phyloP scores from a whole-genome alignment of 1,140 invertebrate species.

The Heliothis virescens region DNA sequence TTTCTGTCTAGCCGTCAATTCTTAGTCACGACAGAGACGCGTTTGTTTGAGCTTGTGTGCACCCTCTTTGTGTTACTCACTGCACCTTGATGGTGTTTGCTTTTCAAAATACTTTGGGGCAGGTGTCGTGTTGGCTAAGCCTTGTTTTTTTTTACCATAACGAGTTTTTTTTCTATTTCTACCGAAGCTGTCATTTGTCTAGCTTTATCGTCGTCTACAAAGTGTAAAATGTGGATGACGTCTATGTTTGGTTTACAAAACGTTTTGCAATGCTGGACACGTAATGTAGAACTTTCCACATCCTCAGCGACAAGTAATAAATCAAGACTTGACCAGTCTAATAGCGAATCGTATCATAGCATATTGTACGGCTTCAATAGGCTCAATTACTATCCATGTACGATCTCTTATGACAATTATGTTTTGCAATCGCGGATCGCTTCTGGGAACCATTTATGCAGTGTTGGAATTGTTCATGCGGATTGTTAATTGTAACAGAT shows the following conservation, averaged over 20 bases:
- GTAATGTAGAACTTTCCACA: conserved; percentile 7
- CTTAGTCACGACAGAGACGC: not conserved
- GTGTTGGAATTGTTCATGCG: conserved; percentile 10
- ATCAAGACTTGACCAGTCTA: not conserved
- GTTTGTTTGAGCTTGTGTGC: conserved; percentile 15
- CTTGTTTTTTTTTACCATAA: not conserved
- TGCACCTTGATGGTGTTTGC: conserved; percentile 38
- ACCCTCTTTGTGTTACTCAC: conserved; percentile 17
- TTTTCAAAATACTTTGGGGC: conserved; percentile 41
- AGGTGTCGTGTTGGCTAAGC: not conserved
- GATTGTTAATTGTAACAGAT: conserved; percentile 31
- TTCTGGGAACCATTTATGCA: conserved; percentile 25
- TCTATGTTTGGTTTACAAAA: not conserved
- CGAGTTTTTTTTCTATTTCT: not conserved
- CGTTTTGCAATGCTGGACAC: too few species aligned
- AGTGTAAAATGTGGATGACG: not conserved
- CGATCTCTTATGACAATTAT: conserved; percentile 36
- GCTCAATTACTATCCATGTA: conserved; percentile 26
- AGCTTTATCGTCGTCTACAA: too few species aligned
- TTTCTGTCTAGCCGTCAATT: not conserved
- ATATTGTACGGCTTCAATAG: conserved; percentile 6
- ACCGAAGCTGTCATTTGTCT: not conserved
- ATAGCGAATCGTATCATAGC: not conserved
- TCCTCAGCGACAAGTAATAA: not conserved
- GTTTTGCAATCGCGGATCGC: conserved; percentile 26